A percentile compares a stretch with the other conserved stretches of the same genome.
Conservation (phyloP, 2,113 vertebrate species). For the Paralichthys olivaceus region DNA sequence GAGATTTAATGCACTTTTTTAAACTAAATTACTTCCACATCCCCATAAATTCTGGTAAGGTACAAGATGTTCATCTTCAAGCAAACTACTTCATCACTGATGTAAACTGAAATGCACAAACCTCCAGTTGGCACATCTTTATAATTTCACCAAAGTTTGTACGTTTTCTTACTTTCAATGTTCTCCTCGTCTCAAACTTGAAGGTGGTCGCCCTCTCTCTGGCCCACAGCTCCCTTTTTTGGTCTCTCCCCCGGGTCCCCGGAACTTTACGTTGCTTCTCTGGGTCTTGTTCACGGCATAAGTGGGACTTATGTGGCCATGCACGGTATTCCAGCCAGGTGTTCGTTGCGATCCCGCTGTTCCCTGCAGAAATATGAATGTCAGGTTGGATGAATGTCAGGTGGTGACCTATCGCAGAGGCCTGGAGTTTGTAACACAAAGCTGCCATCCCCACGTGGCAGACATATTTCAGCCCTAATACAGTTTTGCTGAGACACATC, state of each 20-base stretch:
- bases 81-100: neutral
- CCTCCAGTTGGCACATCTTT: no score
- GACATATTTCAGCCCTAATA: slow-evolving; percentile 36
- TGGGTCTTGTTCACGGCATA: slow-evolving; percentile 43
- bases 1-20: no score
- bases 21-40: no score
- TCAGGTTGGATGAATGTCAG: slow-evolving; percentile 46
- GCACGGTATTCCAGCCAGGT: slow-evolving; percentile 36
- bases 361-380: slow-evolving; percentile 42
- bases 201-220: slow-evolving; percentile 1
- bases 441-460: slow-evolving; percentile 28
- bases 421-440: slow-evolving; percentile 59
- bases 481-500: slow-evolving; percentile 21
- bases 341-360: slow-evolving; percentile 42
- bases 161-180: neutral
- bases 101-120: neutral
- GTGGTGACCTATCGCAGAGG: slow-evolving; percentile 52
- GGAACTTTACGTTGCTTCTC: slow-evolving; percentile 30
- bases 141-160: no score
- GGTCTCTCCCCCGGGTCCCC: neutral
- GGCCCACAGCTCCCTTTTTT: neutral
- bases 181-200: neutral
- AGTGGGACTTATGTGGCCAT: slow-evolving; percentile 35
- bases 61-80: neutral
- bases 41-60: no score